Percentiles rank a stretch among this genome's conserved stretches.
Evolutionary conservation across 92 coral and sea anemone genomes (phyloP).

Genomic region (Anthopleura xanthogrammica): DNA sequence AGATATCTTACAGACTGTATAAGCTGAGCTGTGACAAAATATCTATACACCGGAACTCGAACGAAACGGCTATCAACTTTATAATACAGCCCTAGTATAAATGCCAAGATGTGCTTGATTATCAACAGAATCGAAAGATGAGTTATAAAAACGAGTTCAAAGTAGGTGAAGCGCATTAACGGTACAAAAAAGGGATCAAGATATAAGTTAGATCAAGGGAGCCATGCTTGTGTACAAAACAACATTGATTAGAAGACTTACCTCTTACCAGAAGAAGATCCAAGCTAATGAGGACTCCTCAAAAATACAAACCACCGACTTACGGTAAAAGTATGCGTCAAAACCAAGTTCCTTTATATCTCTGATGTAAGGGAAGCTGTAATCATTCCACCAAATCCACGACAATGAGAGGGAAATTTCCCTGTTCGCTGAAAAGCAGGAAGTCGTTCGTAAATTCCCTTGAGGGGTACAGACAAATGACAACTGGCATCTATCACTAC

Average conservation of each 20-base stretch:
- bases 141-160: too few species aligned
- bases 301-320: not conserved
- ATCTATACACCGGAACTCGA: not conserved
- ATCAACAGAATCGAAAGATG: not conserved
- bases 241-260: not conserved
- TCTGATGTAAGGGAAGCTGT: not conserved
- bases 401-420: not conserved
- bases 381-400: not conserved
- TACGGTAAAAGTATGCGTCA: not conserved
- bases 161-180: too few species aligned
- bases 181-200: too few species aligned
- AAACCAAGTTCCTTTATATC: not conserved
- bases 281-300: not conserved
- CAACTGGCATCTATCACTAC: not conserved
- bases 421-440: conserved; percentile 10
- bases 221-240: not conserved
- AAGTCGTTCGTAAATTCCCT: conserved; percentile 22
- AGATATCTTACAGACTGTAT: too few species aligned
- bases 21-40: too few species aligned
- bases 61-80: not conserved
- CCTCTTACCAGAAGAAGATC: not conserved
- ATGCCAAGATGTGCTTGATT: not conserved
- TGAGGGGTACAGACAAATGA: conserved; percentile 11
- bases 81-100: not conserved
- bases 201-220: too few species aligned